These are phyloP conservation scores for Montipora foliosa DNA, from an alignment of 64 coral and sea anemone species.

Conservation along the genomic window DNA sequence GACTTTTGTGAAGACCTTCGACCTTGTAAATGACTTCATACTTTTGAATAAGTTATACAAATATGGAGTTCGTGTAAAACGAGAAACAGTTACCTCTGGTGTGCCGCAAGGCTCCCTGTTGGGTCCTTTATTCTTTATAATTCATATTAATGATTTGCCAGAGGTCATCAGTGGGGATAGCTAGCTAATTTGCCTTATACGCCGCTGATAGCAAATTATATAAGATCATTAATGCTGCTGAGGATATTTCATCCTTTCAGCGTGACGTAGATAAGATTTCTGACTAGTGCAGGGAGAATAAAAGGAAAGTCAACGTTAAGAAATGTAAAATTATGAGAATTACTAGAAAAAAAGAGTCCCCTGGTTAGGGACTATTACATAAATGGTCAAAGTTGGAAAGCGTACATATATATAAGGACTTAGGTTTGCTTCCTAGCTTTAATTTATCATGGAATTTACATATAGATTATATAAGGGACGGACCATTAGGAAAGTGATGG, in stretches of 20 bases:
- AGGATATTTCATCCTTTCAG: not conserved
- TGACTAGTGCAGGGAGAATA: not conserved
- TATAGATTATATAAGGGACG: too few species aligned
- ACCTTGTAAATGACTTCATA: not conserved
- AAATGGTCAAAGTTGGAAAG: conserved; percentile 4
- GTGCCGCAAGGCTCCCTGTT: conserved; percentile 6
- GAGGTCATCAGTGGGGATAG: conserved; percentile 8
- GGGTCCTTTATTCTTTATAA: not conserved
- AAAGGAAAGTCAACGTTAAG: too few species aligned
- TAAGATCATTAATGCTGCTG: too few species aligned
- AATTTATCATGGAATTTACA: too few species aligned
- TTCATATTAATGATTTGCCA: conserved; percentile 8
- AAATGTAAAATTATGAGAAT: not conserved
- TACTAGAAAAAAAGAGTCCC: conserved; percentile 30
- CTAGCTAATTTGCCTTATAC: not conserved
- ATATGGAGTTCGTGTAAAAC: conserved; percentile 41
- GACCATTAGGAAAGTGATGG: too few species aligned
- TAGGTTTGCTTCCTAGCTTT: not conserved
- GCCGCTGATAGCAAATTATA: conserved; percentile 1
- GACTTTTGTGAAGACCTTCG: conserved; percentile 28
- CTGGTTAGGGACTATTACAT: not conserved
- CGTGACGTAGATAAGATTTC: not conserved
- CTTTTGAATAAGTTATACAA: conserved; percentile 23
- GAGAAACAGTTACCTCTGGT: conserved; percentile 21
- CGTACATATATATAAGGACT: conserved; percentile 33